Evolutionary conservation across 2,888 invertebrate genomes (phyloP), one percentile per base, ranked within the genome.

Genomic region (Tachystola acroxantha): DNA sequence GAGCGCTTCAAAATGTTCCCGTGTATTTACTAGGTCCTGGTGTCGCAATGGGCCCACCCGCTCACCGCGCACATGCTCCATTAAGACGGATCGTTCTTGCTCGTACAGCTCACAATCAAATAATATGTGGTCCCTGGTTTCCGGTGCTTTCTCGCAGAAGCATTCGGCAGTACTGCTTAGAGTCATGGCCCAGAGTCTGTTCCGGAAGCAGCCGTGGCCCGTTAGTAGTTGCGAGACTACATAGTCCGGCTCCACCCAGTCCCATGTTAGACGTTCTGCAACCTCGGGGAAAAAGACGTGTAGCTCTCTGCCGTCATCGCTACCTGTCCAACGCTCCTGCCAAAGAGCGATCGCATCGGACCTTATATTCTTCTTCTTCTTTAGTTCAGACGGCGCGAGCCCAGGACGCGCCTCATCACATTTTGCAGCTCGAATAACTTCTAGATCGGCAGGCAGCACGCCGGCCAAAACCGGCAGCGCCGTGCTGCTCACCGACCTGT

Each of bases 371-470:
- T n/a, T n/a, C n/a, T n/a, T n/a, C n/a, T n/a, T n/a, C n/a, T n/a
- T n/a, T n/a, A n/a, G n/a, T n/a, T n/a, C n/a, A n/a, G n/a, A n/a
- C 16, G 16, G 6, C 3, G 16, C 3, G 16, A 16, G 16, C 16
- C 3, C 16, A 28, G 11, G 24, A 1, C 42, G 26, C 9, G 20
- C 32, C 35, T 45, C 25, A 9, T 12, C 32, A 19, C 4, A 28
- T 5, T 7, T 27, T 1, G 48, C 56, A 3, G 47, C 50, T n/a
- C 44, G 40, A 2, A 30, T 10, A 7, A 53, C 53, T 26, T 49
- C 49, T 20, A 50, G 43, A 35, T 53, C 52, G 3, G 45, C 50
- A 5, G 57, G 55, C 0, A 58, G 39, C 11, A 16, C 16, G 16
- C 16, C 16, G 3, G 16, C 16, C 0, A 58, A 38, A 10, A 58